Evolutionary conservation across 2,888 invertebrate genomes (phyloP).

Genomic region (Drosophila incognita): DNA sequence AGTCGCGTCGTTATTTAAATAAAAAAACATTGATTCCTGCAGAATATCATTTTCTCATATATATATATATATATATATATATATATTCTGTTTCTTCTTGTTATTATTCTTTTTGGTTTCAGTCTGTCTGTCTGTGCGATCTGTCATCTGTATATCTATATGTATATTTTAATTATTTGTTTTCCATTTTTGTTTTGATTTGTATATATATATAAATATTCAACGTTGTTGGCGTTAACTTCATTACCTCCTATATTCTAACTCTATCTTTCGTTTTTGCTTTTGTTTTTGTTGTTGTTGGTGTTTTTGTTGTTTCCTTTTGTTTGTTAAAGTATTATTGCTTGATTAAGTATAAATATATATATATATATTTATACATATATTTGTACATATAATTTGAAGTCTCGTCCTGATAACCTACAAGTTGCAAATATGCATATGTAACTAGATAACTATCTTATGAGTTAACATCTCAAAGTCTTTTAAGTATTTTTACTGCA

Average conservation of each 20-base stretch:
- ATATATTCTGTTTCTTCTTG: background rate
- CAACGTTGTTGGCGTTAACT: conserved; percentile 35
- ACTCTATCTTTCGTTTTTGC: conserved; percentile 7
- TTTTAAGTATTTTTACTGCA: conserved; percentile 14
- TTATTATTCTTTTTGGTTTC: conserved; percentile 6
- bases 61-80: too few species aligned
- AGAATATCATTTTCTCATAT: too few species aligned
- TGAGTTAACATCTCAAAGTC: conserved; percentile 9
- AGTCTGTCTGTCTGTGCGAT: conserved; percentile 43
- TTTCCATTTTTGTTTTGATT: conserved; percentile 5
- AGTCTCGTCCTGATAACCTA: conserved; percentile 19
- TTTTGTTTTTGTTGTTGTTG: conserved; percentile 14
- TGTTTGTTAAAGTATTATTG: conserved; percentile 43
- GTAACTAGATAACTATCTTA: conserved; percentile 25
- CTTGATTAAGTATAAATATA: conserved; percentile 23
- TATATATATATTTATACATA: conserved; percentile 23
- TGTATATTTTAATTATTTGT: conserved; percentile 6
- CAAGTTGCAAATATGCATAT: conserved; percentile 11
- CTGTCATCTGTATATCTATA: conserved; percentile 26
- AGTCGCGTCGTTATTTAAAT: too few species aligned
- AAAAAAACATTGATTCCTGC: too few species aligned
- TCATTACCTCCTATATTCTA: conserved; percentile 10
- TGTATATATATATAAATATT: conserved; percentile 11
- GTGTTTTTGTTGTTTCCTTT: conserved; percentile 33
- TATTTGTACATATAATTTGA: conserved; percentile 6